Base-by-base conservation (phyloP, 2,888 invertebrate species). In the Drosophila neotestacea region DNA sequence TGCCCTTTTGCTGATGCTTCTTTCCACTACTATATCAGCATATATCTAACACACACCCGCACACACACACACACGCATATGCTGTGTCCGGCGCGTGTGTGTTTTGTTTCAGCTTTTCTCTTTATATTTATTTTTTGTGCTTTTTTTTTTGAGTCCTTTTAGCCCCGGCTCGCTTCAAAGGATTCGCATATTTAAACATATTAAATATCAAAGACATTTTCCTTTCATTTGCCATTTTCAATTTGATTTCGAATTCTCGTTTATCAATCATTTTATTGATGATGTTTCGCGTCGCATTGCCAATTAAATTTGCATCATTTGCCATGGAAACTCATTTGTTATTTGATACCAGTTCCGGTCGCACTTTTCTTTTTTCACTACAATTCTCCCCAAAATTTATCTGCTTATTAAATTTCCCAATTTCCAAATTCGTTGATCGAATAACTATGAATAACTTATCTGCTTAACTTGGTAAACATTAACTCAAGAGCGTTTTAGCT, bases 171-270 rank as follows among this genome's bases (percentile, higher is more conserved):
- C 73, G 89, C 89, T 87, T 81, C 87, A 81, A 88, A 73, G 84
- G 88, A 85, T 85, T 85, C 80, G 86, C 89, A 85, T 85, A 88
- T 85, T 85, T 85, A 89, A 85, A 76, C 89, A 88, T 85, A 85
- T 85, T 89, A 85, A 85, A 85, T 85, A 85, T 85, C 89, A 85
- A 85, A 85, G 88, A 89, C 89, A 88, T 73, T 85, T 76, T 58
- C 61, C 60, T 72, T 64, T 50, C 60, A 61, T 62, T 58, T 73
- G 56, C 47, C 52, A 52, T 56, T 66, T 70, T 70, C 65, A 70
- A 75, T 76, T 76, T 70, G 62, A 70, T 74, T 77, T 66, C 42
- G 32, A 16, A 55, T 54, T 51, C 51, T 50, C 61, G 46, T 64
- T 58, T 63, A 52, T 60, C 47, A 41, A 61, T 73, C 54, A 38